Base-by-base conservation (phyloP, 2,888 invertebrate species). In the Nephrotoma appendiculata region DNA sequence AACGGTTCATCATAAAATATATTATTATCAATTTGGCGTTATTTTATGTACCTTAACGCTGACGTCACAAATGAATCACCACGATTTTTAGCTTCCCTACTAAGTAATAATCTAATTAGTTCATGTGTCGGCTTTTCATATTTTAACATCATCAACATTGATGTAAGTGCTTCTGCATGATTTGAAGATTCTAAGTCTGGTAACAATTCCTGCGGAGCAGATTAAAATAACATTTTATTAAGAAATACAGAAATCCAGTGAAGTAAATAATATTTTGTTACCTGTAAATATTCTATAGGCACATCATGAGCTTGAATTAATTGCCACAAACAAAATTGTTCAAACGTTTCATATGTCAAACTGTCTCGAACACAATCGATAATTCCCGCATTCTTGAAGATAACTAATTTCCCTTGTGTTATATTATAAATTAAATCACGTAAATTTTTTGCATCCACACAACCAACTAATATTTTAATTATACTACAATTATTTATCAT, bases 261-360 rank as follows among this genome's bases (percentile, higher is more conserved):
- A 44, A 85, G 19, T 85, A 43, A n/a, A 52, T 12, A 41, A 19
- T 41, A 71, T 12, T 85, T 31, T 7, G 83, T 88, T 87, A 92
- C 92, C 90, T 92, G 92, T 88, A 98, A 95, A 90, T 96, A 95
- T 90, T 98, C 98, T n/a, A 98, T 94, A 86, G 97, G 96, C 90
- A 98, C 96, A 91, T 98, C 97, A 91, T 99, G 99, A 83, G 98
- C 98, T 88, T 96, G 95, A 86, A 99, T 94, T 87, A 99, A 93
- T 92, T 99, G 98, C 99, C 99, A 99, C 85, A 99, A 94, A 91
- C 98, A 98, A 91, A 97, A 96, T 92, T 99, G 99, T 91, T 99
- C 99, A 89, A 98, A 97, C 2, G 98, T 98, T 92, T 99, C 99
- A 98, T 99, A 99, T 87, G 95, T 94, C 87, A 99, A 93, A 89